Evolutionary conservation across 2,797 vertebrate genomes (phyloP).

Genomic region (Falco naumanni): DNA sequence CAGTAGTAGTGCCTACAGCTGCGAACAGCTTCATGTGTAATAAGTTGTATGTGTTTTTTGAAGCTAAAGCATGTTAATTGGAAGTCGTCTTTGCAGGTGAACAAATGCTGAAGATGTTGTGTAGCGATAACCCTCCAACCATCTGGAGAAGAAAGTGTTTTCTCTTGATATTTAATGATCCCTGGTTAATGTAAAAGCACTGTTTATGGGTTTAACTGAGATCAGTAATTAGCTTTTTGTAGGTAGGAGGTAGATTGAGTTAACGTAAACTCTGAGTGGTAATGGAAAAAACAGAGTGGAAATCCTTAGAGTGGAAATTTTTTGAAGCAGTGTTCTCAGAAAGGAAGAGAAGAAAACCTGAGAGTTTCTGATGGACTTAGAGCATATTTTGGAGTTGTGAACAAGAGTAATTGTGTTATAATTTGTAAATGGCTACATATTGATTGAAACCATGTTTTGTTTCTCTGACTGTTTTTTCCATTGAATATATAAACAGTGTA

Average conservation of each 20-base stretch:
- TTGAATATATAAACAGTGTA: not conserved
- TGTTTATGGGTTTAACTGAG: not conserved
- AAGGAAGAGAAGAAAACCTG: not conserved
- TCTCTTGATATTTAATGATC: slow-evolving; percentile 36
- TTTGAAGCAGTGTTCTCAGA: not conserved
- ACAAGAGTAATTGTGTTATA: not conserved
- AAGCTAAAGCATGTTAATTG: not conserved
- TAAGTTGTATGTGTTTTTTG: not conserved
- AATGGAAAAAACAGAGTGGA: not conserved
- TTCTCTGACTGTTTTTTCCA: not conserved
- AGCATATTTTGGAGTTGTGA: not conserved
- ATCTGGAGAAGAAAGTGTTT: slow-evolving; percentile 37
- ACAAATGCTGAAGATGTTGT: not conserved
- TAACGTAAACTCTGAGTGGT: not conserved
- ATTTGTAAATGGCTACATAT: not conserved
- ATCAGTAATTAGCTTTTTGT: slow-evolving; percentile 37
- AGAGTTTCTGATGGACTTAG: not conserved
- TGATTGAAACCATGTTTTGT: not conserved
- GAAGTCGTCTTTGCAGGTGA: not conserved
- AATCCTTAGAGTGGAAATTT: slow-evolving; percentile 7
- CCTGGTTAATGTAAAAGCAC: slow-evolving; percentile 29
- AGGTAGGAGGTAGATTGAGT: slow-evolving; percentile 53
- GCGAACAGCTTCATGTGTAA: not conserved
- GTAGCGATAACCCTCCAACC: not conserved
- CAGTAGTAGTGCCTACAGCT: not conserved